phyloP scores from a whole-genome alignment of 2,888 invertebrate genomes.

The Macrosoma leucophasiata region DNA sequence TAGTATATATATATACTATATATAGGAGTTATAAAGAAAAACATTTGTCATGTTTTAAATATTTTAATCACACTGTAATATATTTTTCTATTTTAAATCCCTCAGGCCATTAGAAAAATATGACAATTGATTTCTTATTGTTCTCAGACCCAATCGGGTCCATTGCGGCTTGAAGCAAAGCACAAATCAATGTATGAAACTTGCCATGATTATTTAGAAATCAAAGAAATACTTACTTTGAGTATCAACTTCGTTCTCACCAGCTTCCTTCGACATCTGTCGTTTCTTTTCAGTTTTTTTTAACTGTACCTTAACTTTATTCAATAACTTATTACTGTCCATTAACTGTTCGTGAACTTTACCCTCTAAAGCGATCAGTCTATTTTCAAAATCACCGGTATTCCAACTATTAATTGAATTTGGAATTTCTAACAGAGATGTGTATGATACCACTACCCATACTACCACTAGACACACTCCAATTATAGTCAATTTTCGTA shows the following conservation, averaged over 20 bases:
- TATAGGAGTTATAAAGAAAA: too few relatives aligned
- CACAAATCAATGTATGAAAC: too few relatives aligned
- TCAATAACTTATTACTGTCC: slow-evolving; percentile 45
- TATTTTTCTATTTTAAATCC: slow-evolving; percentile 3
- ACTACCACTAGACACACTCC: slow-evolving; percentile 36
- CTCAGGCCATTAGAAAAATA: too few relatives aligned
- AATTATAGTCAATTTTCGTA: slow-evolving; percentile 42
- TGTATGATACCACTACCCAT: slow-evolving; percentile 49
- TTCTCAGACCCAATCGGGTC: too few relatives aligned
- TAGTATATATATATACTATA: too few relatives aligned
- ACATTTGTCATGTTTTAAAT: slow-evolving; percentile 3
- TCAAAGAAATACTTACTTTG: slow-evolving; percentile 30
- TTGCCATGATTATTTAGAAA: slow-evolving; percentile 9
- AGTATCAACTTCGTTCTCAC: slow-evolving; percentile 24
- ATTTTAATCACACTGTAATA: not conserved
- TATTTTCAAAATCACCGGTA: slow-evolving; percentile 38
- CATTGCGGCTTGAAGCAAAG: too few relatives aligned
- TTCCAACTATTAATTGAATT: slow-evolving; percentile 26
- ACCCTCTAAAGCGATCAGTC: slow-evolving; percentile 39
- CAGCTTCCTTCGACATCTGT: slow-evolving; percentile 14
- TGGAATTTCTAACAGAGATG: slow-evolving; percentile 41
- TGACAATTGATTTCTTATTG: too few relatives aligned
- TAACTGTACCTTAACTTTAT: slow-evolving; percentile 40
- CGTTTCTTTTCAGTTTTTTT: slow-evolving; percentile 29
- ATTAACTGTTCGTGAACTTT: slow-evolving; percentile 40